A percentile compares a stretch with the other conserved stretches of the same genome.
phyloP scores from a whole-genome alignment of 2,797 vertebrate genomes.

The Leptodactylus fallax region DNA sequence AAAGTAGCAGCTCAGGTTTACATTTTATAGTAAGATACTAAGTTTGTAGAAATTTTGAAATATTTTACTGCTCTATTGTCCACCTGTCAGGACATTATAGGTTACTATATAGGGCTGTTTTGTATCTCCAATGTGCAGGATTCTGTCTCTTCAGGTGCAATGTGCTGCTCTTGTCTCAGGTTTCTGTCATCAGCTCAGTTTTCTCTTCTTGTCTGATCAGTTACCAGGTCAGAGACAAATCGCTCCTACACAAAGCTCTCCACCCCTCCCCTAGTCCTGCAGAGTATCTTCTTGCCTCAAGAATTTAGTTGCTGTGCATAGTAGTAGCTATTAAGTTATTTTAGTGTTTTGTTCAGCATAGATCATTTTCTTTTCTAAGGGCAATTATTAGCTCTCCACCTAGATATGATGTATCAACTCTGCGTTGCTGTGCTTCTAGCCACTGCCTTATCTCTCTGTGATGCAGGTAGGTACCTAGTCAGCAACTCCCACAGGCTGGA shows the following conservation, averaged over 20 bases:
- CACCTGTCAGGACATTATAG: neutral
- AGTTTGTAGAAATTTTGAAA: neutral
- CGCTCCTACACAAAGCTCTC: neutral
- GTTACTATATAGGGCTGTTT: slow-evolving; percentile 4
- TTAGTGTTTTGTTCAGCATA: neutral
- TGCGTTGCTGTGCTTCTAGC: slow-evolving; percentile 19
- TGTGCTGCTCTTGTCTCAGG: slow-evolving; percentile 53
- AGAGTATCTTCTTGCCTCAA: neutral
- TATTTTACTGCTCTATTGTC: neutral
- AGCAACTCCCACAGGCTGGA: neutral
- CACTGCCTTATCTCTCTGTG: neutral
- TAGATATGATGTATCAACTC: slow-evolving; percentile 44
- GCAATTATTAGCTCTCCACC: neutral
- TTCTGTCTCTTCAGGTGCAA: slow-evolving; percentile 43
- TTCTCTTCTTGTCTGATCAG: slow-evolving; percentile 56
- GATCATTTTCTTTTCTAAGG: neutral
- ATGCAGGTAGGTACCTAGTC: slow-evolving; percentile 46
- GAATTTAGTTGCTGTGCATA: neutral
- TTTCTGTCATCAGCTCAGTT: slow-evolving; percentile 56
- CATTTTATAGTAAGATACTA: too few relatives aligned
- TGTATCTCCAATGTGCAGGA: neutral
- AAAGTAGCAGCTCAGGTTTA: neutral
- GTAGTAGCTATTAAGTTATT: neutral
- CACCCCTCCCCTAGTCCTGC: neutral
- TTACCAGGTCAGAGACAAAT: slow-evolving; percentile 56